Base-by-base conservation (phyloP, 1,140 invertebrate species). In the Muscidifurax raptorellus region DNA sequence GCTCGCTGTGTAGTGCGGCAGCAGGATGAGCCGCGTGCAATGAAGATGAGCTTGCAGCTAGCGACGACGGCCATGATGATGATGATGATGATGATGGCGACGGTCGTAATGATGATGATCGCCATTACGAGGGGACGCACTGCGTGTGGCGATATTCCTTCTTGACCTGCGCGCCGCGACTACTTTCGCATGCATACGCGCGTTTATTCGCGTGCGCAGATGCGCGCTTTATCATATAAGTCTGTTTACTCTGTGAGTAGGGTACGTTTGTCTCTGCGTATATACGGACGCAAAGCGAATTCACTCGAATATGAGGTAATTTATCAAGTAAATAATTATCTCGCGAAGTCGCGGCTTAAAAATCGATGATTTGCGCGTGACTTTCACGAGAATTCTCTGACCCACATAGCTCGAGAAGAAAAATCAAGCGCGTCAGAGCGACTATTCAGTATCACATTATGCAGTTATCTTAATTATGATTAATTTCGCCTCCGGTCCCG, bases 381-480 rank as follows among this genome's bases (percentile, higher is more conserved):
- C 22, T 22, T 18, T 59, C 52, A 7, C 52, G 52, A 5, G 27
- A 69, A 69, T 30, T 3, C 67, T 18, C 36, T 40, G 74, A 76
- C 74, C 36, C 15, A 76, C 74, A 76, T 47, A n/a, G 10, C 28
- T 69, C 30, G 22, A 44, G n/a, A n/a, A n/a, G n/a, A n/a, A n/a
- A 76, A 59, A 59, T 77, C 47, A 30, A 77, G 67, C 32, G 15
- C 30, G 5, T 15, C 13, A 13, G 44, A 13, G 44, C 69, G 36
- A 72, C 40, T 36, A 79, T 67, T 40, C 28, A 67, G 44, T 79
- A 66, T 40, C n/a, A 13, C 18, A 67, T n/a, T n/a, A n/a, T 36
- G 27, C 77, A 67, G 77, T 67, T 79, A 79, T 67, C 59, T 79
- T 79, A 66, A 76, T 85, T 52, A 69, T 77, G 52, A 77, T 69